These are phyloP conservation scores for Hecatera dysodea DNA, from an alignment of 2,888 invertebrate genomes.

Conservation along the genomic window DNA sequence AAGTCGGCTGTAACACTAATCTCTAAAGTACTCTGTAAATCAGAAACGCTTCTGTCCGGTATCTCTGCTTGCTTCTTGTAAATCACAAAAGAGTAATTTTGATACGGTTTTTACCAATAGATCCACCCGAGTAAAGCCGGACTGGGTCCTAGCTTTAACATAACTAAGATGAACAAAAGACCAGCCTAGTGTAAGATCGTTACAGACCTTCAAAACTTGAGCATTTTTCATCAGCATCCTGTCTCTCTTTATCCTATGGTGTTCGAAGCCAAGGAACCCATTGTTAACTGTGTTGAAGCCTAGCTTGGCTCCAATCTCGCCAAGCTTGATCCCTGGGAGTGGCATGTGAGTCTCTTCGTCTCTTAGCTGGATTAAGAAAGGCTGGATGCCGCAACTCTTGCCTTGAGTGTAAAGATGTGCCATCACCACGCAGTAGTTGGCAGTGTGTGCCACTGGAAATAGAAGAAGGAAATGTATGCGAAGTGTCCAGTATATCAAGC, in stretches of 20 bases:
- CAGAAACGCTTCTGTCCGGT: too few species aligned
- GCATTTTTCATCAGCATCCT: constrained; percentile 98
- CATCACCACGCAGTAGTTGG: constrained; percentile 97
- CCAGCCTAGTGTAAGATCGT: not conserved
- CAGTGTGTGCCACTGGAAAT: constrained; percentile 96
- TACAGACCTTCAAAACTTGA: constrained; percentile 92
- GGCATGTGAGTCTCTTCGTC: constrained; percentile 97
- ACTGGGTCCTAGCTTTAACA: too few species aligned
- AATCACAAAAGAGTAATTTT: too few species aligned
- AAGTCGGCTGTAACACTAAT: too few species aligned
- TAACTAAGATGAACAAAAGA: not conserved
- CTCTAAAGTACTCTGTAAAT: too few species aligned
- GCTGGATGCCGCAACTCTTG: constrained; percentile 96
- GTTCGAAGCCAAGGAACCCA: constrained; percentile 96
- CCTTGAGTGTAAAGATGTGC: constrained; percentile 97
- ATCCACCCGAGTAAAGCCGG: too few species aligned
- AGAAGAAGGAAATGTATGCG: too few species aligned
- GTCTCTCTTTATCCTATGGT: constrained; percentile 96
- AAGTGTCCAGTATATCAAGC: too few species aligned
- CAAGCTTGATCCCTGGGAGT: constrained; percentile 96
- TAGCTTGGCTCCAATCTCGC: constrained; percentile 98
- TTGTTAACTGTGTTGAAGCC: constrained; percentile 97
- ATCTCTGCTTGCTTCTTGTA: too few species aligned
- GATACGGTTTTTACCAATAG: too few species aligned
- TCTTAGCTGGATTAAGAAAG: constrained; percentile 97